Evolutionary conservation across 2,113 vertebrate species (phyloP), one percentile per base, ranked within the genome.

Genomic region (Blennius ocellaris): DNA sequence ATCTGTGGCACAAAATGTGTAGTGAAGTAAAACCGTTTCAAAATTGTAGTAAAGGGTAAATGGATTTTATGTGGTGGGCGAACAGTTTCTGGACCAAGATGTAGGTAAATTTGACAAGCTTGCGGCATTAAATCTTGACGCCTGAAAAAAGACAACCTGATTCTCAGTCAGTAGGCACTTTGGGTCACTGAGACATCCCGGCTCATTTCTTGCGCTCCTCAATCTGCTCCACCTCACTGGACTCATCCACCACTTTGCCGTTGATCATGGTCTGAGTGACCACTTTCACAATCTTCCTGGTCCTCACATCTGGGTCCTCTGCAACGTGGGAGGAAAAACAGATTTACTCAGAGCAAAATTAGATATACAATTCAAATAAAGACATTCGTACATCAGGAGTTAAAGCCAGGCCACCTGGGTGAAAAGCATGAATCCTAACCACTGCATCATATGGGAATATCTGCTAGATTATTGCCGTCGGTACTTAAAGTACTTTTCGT

Each of bases 211-310:
- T 93, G 37, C 70, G 82, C 39, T 95, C 93, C 21, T 94, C 93
- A 2, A 94, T 92, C 83, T 94, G 90, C 81, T 94, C 93, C 74
- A 94, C 91, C 76, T 94, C 93, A 3, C 94, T 94, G 69, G 92
- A 93, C 86, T 95, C 94, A 5, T 94, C 87, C 14, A 95, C 92
- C 76, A 95, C 92, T 69, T 94, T 94, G 7, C 94, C 94, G 4
- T 95, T 93, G 49, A 95, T 76, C 93, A 95, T 93, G 8, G 94
- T 95, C 89, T 95, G 94, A 30, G 94, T 95, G 52, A 95, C 93
- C 0, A 95, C 93, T 84, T 94, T 95, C 6, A 95, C 94, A 36
- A 95, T 95, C 90, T 94, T 95, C 83, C 94, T 91, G 54, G 93
- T 95, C 39, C 92, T 90, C 0, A 95, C 85, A 0, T 95, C 94